Base-by-base conservation (phyloP, 2,797 vertebrate genomes). In the Ambastaia sidthimunki region DNA sequence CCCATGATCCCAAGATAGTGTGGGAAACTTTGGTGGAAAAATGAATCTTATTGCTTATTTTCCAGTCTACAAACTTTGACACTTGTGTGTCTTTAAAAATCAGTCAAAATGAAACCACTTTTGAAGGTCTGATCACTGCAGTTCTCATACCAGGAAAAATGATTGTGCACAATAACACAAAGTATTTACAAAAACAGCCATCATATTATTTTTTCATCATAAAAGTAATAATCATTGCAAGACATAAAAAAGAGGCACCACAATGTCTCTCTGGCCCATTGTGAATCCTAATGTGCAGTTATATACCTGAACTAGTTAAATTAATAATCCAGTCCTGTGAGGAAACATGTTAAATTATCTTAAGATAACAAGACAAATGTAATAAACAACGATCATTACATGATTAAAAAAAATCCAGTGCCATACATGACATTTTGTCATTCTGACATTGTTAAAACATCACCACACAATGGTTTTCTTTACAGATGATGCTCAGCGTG, bases 21-120 rank as follows among this genome's bases (percentile, higher is more conserved):
- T 54, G 54, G 60, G n/a, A 16, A 66, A 72, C 83, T 86, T 85
- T 85, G 84, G 83, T 84, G 84, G 81, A 73, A 67, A 75, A 31
- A 57, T 59, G 4, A 60, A 72, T 65, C 12, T 55, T 19, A 4
- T 70, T 25, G 16, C 62, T 69, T 76, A 62, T 19, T 62, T 72
- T 69, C 52, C 60, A 47, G 44, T 48, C 70, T 19, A 41, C 18
- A 63, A 19, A 70, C 1, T 44, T 44, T 11, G 41, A 11, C 11
- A 19, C 19, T 31, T 72, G 25, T 65, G 25, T 66, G 5, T n/a
- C n/a, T n/a, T n/a, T n/a, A n/a, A n/a, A n/a, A n/a, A n/a, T n/a
- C n/a, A n/a, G n/a, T 25, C 25, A 15, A 78, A 63, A 52, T 34
- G 16, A 68, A 71, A 68, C n/a, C 5, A 28, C 50, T 52, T 76